Base-by-base conservation (phyloP, 2,888 invertebrate species). In the Cantharis rufa region DNA sequence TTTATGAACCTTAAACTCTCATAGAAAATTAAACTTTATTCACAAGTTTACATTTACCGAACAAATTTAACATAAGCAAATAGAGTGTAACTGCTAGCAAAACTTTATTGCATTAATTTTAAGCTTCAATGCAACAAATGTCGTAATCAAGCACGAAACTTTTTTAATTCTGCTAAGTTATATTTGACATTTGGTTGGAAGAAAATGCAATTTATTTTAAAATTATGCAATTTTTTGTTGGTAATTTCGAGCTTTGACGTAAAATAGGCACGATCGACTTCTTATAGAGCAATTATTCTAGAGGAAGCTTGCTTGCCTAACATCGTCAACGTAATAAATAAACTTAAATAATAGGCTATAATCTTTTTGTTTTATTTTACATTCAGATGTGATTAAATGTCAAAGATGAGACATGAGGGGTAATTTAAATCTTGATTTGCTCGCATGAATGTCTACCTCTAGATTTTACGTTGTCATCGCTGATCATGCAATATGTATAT, bases 401-500 rank as follows among this genome's bases (percentile, higher is more conserved):
- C 78, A 78, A 78, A 76, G 76, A 76, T 76, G 78, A 76, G 78
- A 76, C 78, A 78, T 78, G 78, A 74, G 74, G 78, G 72, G 78
- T 78, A 78, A 78, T 78, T 78, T 78, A 76, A 78, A 76, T 78
- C 72, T 72, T 74, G 78, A 78, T 76, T 78, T 78, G 76, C 74
- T 78, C 74, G 78, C 78, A 78, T 76, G 78, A 78, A 78, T 48
- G 80, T 77, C 76, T 76, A 71, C 16, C 76, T 78, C 32, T 70
- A 74, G 72, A 69, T 73, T 76, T 80, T 78, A 78, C 77, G 78
- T 73, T 78, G 82, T 82, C 81, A 82, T 82, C 81, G 76, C 78
- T 70, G 78, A 82, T 82, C 82, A 82, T 82, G 82, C 82, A 81
- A 82, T 82, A 81, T 81, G 82, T 81, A 80, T 81, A 82, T 82